These are phyloP conservation scores for Catostomus latipinnis DNA, from an alignment of 2,797 vertebrate species.

Conservation along the genomic window DNA sequence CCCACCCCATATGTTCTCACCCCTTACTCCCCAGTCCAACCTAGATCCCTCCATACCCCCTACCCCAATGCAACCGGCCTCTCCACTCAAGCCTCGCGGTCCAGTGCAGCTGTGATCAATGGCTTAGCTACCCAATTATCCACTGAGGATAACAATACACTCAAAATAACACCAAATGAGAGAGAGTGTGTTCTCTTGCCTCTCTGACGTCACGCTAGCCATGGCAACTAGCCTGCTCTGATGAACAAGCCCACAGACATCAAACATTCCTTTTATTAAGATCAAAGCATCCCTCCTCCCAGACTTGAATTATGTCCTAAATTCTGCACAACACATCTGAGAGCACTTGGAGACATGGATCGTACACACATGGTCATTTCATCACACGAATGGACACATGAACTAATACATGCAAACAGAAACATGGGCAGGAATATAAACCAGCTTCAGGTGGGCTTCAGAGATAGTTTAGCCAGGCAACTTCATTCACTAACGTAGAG, in stretches of 20 bases:
- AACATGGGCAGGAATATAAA: slow-evolving; percentile 9
- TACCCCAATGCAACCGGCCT: slow-evolving; percentile 9
- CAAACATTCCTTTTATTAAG: slow-evolving; percentile 69
- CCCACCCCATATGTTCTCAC: neutral
- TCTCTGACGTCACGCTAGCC: slow-evolving; percentile 72
- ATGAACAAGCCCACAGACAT: slow-evolving; percentile 66
- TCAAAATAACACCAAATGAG: slow-evolving; percentile 59
- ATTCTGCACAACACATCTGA: slow-evolving; percentile 46
- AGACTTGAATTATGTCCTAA: slow-evolving; percentile 65
- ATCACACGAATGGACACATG: slow-evolving; percentile 43
- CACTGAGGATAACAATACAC: slow-evolving; percentile 54
- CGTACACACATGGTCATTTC: neutral
- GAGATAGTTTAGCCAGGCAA: neutral
- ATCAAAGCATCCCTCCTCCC: slow-evolving; percentile 68
- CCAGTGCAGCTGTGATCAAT: slow-evolving; percentile 52
- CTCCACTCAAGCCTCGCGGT: slow-evolving; percentile 23
- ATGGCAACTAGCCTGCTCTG: slow-evolving; percentile 75
- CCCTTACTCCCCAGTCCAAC: neutral
- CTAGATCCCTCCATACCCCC: neutral
- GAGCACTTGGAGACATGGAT: slow-evolving; percentile 5
- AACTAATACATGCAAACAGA: slow-evolving; percentile 16
- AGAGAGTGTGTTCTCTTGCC: slow-evolving; percentile 53
- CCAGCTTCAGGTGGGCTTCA: neutral
- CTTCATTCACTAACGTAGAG: neutral
- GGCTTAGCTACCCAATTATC: slow-evolving; percentile 70